Conservation (phyloP, 2,888 invertebrate genomes). For the Pseudolycoriella hygida region DNA sequence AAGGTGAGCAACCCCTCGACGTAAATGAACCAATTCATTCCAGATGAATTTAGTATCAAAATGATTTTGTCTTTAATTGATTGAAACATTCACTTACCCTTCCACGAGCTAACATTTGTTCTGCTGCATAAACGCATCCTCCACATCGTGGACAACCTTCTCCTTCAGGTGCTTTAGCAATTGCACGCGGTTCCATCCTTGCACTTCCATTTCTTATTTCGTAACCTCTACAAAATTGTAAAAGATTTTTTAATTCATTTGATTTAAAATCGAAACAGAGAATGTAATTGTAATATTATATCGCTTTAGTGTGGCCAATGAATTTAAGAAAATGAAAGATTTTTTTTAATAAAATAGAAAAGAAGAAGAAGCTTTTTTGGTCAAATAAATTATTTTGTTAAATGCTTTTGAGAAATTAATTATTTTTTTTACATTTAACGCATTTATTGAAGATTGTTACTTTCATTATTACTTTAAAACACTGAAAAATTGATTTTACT, state of each 20-base stretch:
- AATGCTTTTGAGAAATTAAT: background rate
- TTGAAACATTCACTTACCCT: slow-evolving; percentile 44
- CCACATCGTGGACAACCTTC: slow-evolving; percentile 80
- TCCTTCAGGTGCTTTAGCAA: slow-evolving; percentile 68
- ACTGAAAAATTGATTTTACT: too few species aligned
- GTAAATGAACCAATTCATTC: too few species aligned
- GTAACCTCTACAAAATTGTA: slow-evolving; percentile 8
- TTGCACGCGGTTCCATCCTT: slow-evolving; percentile 48
- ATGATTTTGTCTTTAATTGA: background rate
- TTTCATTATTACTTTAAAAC: too few species aligned
- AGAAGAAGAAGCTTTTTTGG: background rate
- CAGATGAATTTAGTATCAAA: background rate
- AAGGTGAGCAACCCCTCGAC: too few species aligned
- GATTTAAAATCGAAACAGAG: background rate
- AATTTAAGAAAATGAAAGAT: background rate
- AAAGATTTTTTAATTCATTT: background rate
- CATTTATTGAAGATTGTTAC: background rate
- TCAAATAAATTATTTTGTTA: background rate
- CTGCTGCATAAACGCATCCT: slow-evolving; percentile 77
- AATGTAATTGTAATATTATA: too few species aligned
- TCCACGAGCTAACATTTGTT: slow-evolving; percentile 82
- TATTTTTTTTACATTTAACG: background rate
- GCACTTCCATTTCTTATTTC: slow-evolving; percentile 37
- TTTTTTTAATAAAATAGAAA: background rate
- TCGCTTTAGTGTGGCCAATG: too few species aligned